Conservation (phyloP, 2,797 vertebrate genomes). For the Helostoma temminkii region DNA sequence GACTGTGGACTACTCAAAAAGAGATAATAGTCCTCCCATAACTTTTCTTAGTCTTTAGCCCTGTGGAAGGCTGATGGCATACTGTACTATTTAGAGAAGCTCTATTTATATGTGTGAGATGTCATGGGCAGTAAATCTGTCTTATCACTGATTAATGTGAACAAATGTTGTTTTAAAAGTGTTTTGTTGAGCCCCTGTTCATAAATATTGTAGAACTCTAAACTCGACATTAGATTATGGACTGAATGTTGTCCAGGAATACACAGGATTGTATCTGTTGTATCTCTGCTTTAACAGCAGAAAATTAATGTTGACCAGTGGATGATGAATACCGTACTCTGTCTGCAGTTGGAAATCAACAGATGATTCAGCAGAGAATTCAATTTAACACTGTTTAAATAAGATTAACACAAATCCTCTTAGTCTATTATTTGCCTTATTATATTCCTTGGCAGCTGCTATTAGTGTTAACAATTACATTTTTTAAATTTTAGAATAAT, state of each 20-base stretch:
- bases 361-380: neutral
- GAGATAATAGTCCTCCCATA: neutral
- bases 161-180: constrained; percentile 15
- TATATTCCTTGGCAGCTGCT: neutral
- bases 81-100: neutral
- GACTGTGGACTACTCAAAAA: neutral
- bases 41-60: neutral
- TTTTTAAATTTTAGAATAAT: neutral
- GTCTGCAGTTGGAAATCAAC: constrained; percentile 2
- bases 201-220: constrained; percentile 6
- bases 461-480: neutral
- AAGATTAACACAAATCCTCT: constrained; percentile 15
- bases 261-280: constrained; percentile 16
- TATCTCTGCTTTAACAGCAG: neutral
- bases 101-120: constrained; percentile 4
- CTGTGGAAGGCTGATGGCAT: neutral
- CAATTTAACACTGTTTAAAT: constrained; percentile 6
- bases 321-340: neutral
- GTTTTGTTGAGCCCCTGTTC: neutral
- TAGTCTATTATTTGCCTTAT: neutral
- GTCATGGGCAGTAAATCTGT: neutral
- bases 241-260: neutral
- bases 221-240: constrained; percentile 17
- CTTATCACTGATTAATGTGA: constrained; percentile 9
- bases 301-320: constrained; percentile 5